Evolutionary conservation across 2,113 vertebrate species (phyloP).

Genomic region (Amphiprion percula): DNA sequence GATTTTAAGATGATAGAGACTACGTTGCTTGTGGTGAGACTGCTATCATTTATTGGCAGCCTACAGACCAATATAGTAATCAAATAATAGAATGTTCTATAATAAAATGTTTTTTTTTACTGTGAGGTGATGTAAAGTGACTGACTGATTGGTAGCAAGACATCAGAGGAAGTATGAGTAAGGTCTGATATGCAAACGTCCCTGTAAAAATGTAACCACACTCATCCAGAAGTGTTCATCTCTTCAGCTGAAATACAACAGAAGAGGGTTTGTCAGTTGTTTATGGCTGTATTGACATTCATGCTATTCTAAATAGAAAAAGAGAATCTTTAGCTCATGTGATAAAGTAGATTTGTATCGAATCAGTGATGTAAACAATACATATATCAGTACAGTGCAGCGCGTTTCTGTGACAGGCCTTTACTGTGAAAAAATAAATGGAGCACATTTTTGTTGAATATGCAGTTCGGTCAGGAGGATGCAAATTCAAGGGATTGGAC

Average conservation of each 20-base stretch:
- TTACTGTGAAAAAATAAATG: too few species aligned
- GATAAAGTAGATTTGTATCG: too few species aligned
- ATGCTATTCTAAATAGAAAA: too few species aligned
- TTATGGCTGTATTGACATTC: too few species aligned
- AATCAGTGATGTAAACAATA: too few species aligned
- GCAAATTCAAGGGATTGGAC: too few species aligned
- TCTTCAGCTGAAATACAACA: not conserved
- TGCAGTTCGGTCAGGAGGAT: too few species aligned
- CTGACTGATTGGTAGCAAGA: not conserved
- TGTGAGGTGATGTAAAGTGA: not conserved
- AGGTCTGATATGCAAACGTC: slow-evolving; percentile 9
- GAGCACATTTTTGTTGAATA: too few species aligned
- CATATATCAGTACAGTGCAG: too few species aligned
- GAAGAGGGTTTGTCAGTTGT: too few species aligned
- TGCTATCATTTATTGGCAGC: not conserved
- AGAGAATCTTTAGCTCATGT: too few species aligned
- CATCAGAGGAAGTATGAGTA: slow-evolving; percentile 3
- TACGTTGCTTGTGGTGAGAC: not conserved
- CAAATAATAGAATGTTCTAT: slow-evolving; percentile 1
- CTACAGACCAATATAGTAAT: not conserved
- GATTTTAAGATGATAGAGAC: not conserved
- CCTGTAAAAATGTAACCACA: not conserved
- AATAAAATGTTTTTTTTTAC: not conserved
- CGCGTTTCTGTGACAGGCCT: too few species aligned
- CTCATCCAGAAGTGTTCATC: not conserved